Percentiles rank a stretch among this genome's conserved stretches.
phyloP scores from a whole-genome alignment of 2,797 vertebrate genomes.

The Picus viridis region DNA sequence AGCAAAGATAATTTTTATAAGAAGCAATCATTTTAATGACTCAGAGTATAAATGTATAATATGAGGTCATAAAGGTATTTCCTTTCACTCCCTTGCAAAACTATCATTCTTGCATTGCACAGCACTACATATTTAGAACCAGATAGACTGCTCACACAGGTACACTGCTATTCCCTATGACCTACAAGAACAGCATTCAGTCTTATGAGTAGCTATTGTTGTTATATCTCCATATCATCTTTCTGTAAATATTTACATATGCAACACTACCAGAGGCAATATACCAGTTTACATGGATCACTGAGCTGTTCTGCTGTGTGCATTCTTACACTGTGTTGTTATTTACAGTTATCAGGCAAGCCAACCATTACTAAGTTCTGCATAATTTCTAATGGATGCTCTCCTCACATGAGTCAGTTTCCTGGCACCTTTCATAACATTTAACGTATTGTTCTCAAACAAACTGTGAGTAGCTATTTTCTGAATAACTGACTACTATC shows the following conservation, averaged over 20 bases:
- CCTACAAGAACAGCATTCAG: background rate
- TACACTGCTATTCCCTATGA: background rate
- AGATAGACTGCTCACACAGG: background rate
- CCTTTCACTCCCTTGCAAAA: conserved; percentile 17
- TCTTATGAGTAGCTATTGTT: background rate
- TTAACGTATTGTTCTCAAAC: background rate
- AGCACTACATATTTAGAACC: background rate
- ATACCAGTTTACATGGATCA: background rate
- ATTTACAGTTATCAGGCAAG: background rate
- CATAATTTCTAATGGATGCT: background rate
- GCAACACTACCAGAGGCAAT: background rate
- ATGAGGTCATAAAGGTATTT: conserved; percentile 60
- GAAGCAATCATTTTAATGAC: conserved; percentile 41
- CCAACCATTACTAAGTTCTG: background rate
- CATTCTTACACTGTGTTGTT: background rate
- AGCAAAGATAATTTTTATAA: conserved; percentile 46
- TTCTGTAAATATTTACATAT: conserved; percentile 10
- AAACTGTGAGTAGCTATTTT: background rate
- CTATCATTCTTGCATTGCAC: background rate
- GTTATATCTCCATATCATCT: background rate
- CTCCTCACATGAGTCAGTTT: background rate
- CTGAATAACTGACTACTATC: background rate
- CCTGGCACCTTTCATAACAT: background rate
- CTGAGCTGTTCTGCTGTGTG: background rate
- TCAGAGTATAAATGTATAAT: conserved; percentile 26